phyloP scores from a whole-genome alignment of 1,140 invertebrate species.

The Drosophila lini region DNA sequence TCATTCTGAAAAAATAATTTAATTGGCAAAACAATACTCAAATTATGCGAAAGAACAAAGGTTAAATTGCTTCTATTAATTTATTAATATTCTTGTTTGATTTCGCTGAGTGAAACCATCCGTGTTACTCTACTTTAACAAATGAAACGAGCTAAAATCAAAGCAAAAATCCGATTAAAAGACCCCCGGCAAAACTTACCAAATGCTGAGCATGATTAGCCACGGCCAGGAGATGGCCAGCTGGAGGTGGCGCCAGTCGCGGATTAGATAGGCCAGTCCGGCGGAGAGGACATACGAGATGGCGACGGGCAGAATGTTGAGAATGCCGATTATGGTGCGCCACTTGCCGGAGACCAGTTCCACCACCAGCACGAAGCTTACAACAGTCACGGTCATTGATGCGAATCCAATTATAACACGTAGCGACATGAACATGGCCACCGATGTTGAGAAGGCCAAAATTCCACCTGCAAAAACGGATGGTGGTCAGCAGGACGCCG shows the following conservation, averaged over 20 bases:
- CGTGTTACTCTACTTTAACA: slow-evolving; percentile 5
- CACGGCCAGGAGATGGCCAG: slow-evolving; percentile 89
- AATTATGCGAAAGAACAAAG: background rate
- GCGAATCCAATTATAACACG: slow-evolving; percentile 88
- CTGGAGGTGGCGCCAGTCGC: slow-evolving; percentile 90
- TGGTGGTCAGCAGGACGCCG: slow-evolving; percentile 14
- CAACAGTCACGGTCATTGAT: slow-evolving; percentile 88
- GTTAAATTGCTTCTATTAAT: background rate
- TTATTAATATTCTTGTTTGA: background rate
- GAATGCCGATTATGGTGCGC: slow-evolving; percentile 89
- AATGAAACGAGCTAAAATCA: background rate
- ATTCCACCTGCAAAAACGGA: slow-evolving; percentile 85
- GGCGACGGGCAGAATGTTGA: slow-evolving; percentile 89
- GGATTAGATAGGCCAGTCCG: slow-evolving; percentile 87
- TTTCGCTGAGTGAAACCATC: slow-evolving; percentile 1
- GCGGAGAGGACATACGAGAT: slow-evolving; percentile 89
- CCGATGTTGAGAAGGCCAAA: slow-evolving; percentile 87
- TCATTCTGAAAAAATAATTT: background rate
- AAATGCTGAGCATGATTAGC: slow-evolving; percentile 87
- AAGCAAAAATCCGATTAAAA: background rate
- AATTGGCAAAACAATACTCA: background rate
- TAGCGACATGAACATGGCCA: slow-evolving; percentile 87
- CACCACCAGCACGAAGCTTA: slow-evolving; percentile 90
- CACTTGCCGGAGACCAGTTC: slow-evolving; percentile 90
- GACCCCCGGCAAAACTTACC: slow-evolving; percentile 84